phyloP scores from a whole-genome alignment of 2,888 invertebrate genomes.

The Crossocerus cetratus region DNA sequence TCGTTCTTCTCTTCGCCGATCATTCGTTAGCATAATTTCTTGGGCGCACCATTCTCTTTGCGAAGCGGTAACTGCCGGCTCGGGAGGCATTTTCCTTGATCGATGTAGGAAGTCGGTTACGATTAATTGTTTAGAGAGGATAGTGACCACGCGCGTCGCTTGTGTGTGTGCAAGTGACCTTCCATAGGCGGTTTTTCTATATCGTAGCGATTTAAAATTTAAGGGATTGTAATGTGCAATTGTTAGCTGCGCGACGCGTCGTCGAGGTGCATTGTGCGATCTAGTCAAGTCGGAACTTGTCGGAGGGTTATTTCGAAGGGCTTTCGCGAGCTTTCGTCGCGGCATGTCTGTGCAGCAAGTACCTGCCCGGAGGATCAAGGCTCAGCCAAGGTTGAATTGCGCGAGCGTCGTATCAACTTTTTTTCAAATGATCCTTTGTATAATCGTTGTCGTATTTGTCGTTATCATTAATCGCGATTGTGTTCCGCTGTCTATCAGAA shows the following conservation, averaged over 20 bases:
- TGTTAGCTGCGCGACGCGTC: slow-evolving; percentile 29
- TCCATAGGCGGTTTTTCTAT: too few relatives aligned
- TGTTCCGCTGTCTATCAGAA: neutral
- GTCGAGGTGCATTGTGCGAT: slow-evolving; percentile 18
- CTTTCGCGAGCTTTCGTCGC: slow-evolving; percentile 21
- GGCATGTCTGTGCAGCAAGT: slow-evolving; percentile 30
- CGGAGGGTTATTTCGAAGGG: slow-evolving; percentile 24
- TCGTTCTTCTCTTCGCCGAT: too few relatives aligned
- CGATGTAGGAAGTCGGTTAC: too few relatives aligned
- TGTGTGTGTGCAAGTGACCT: too few relatives aligned
- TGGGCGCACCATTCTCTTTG: too few relatives aligned
- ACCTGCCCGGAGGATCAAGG: slow-evolving; percentile 51
- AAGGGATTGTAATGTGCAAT: slow-evolving; percentile 22
- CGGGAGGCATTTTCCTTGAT: too few relatives aligned
- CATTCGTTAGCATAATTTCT: too few relatives aligned
- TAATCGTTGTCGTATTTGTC: slow-evolving; percentile 3
- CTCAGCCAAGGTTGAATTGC: slow-evolving; percentile 16
- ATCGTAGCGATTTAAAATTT: slow-evolving; percentile 9
- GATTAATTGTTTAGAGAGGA: too few relatives aligned
- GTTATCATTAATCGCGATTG: neutral
- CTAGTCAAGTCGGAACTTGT: slow-evolving; percentile 43
- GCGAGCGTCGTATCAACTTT: slow-evolving; percentile 3
- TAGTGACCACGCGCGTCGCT: too few relatives aligned
- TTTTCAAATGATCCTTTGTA: slow-evolving; percentile 8
- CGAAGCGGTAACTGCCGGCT: too few relatives aligned